Percentiles rank a stretch among this genome's conserved stretches.
phyloP scores from a whole-genome alignment of 2,797 vertebrate genomes.

The Nasua narica region DNA sequence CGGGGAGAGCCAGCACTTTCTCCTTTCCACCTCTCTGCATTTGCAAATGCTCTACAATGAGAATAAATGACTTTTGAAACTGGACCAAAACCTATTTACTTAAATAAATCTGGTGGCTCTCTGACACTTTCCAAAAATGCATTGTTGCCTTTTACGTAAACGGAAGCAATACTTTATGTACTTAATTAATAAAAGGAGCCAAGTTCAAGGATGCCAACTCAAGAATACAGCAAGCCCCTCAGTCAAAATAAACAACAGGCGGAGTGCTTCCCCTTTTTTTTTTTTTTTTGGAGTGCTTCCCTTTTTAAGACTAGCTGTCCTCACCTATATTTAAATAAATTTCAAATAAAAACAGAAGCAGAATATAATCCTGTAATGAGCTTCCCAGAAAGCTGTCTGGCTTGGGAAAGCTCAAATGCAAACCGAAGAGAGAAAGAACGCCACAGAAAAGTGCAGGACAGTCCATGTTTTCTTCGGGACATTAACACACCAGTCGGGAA shows the following conservation, averaged over 20 bases:
- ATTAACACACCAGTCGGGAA: neutral
- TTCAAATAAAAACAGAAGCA: slow-evolving; percentile 30
- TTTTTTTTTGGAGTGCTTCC: too few species aligned
- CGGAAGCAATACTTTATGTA: neutral
- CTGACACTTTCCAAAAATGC: neutral
- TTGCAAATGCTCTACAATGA: neutral
- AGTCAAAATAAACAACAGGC: neutral
- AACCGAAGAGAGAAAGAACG: neutral
- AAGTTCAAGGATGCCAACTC: neutral
- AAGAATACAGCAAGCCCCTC: neutral
- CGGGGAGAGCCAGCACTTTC: neutral
- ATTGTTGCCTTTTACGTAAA: neutral
- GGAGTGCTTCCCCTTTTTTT: neutral
- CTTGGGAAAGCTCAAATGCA: slow-evolving; percentile 42
- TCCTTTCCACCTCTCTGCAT: neutral
- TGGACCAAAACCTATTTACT: neutral
- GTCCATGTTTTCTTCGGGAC: neutral
- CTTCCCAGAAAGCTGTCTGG: slow-evolving; percentile 4
- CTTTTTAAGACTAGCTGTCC: neutral
- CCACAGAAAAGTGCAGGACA: neutral
- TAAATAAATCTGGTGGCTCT: neutral
- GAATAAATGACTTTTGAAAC: neutral
- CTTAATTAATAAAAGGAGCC: neutral
- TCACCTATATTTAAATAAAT: slow-evolving; percentile 2
- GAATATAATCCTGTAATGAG: slow-evolving; percentile 28